Evolutionary conservation across 92 coral and sea anemone genomes (phyloP), one percentile per base, ranked within the genome.

Genomic region (Porites rus): DNA sequence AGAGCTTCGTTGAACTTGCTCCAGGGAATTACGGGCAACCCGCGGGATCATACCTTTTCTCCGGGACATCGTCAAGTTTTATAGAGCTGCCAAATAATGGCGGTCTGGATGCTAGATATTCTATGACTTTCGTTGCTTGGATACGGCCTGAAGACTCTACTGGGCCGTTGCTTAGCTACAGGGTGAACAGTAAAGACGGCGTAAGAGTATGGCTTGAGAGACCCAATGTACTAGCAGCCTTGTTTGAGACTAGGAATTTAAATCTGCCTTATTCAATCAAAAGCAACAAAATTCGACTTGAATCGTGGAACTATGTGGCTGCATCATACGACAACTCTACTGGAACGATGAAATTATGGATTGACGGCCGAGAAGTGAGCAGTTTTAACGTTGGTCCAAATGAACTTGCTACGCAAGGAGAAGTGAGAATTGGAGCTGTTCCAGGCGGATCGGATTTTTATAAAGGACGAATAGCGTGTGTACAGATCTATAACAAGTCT

Each of bases 1-100:
- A 66, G 16, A 8, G 1, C 5, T 70, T 83, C 21, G 88, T 85
- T 31, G 10, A 67, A 16, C 82, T 52, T 52, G 83, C 76, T 0
- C 74, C 76, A 13, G 88, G 88, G n/a, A 7, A 64, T 54, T 85
- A 76, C 84, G 83, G 84, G 51, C 88, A 85, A 85, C 88, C 83
- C 83, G 88, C 56, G 75, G 88, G 88, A 76, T 85, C 88, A 14
- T 85, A 43, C 79, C 11, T 56, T 59, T 85, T 85, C 76, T 51
- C 83, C 61, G 88, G 88, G 60, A 76, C 76, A 38, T 68, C 88
- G 24, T 12, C 82, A 31, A 85, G 88, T n/a, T 85, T 65, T 18
- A 53, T 77, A 25, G 88, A 85, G 50, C 77, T 85, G 8, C 84
- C 77, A 12, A 85, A 85, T 53, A 85, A 85, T 51, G 88, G 88